Evolutionary conservation across 2,113 vertebrate genomes (phyloP).

Genomic region (Hydropotes inermis): DNA sequence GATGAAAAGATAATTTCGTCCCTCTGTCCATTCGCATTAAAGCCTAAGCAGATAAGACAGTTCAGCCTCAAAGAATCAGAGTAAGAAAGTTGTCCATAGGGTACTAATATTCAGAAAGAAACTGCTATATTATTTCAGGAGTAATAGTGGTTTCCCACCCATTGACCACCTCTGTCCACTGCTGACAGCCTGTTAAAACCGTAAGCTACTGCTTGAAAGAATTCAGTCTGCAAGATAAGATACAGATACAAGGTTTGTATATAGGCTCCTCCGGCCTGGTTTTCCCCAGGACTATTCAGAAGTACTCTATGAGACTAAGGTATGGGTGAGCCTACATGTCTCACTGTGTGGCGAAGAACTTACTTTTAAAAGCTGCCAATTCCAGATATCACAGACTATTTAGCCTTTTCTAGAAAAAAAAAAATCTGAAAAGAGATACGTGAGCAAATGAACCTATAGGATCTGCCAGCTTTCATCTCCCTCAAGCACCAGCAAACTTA

Average conservation of each 20-base stretch:
- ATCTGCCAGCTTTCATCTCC: neutral
- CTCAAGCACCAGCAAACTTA: neutral
- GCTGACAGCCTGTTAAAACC: neutral
- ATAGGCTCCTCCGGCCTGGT: neutral
- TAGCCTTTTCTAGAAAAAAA: neutral
- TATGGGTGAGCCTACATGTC: neutral
- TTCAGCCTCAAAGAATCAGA: neutral
- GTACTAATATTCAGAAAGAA: neutral
- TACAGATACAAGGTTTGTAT: neutral
- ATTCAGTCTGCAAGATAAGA: neutral
- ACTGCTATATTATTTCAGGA: neutral
- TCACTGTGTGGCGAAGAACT: neutral
- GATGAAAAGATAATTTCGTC: neutral
- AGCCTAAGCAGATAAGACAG: neutral
- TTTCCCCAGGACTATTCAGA: neutral
- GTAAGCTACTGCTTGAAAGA: neutral
- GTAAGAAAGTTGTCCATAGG: neutral
- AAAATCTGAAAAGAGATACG: neutral
- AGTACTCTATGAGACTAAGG: neutral
- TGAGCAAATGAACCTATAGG: neutral
- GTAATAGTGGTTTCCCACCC: neutral
- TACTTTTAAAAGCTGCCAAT: neutral
- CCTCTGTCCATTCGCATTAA: neutral
- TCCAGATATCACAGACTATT: neutral
- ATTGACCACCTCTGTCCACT: neutral